phyloP scores from a whole-genome alignment of 1,140 invertebrate genomes.

The Scaptodrosophila lebanonensis region DNA sequence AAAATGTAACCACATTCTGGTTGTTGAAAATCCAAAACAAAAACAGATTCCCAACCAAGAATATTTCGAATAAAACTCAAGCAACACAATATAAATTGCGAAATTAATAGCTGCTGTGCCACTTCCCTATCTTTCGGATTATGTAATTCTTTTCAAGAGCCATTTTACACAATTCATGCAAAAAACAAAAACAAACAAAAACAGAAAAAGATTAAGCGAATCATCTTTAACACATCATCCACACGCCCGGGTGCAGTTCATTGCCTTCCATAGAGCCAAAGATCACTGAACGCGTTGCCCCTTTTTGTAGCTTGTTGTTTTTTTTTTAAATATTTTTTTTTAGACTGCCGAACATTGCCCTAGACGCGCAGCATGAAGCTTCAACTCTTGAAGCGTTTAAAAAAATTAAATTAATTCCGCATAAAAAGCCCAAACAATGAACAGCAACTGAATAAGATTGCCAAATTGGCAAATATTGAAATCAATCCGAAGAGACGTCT shows the following conservation, averaged over 20 bases:
- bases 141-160: conserved; percentile 28
- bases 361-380: conserved; percentile 34
- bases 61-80: too few relatives aligned
- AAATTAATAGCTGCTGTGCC: too few relatives aligned
- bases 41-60: too few relatives aligned
- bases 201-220: conserved; percentile 28
- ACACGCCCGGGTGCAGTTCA: conserved; percentile 36
- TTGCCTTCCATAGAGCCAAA: conserved; percentile 56
- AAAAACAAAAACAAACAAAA: conserved; percentile 5
- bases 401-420: conserved; percentile 49
- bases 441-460: conserved; percentile 29
- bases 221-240: conserved; percentile 30
- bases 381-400: not conserved
- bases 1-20: too few relatives aligned
- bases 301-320: conserved; percentile 18
- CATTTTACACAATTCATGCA: conserved; percentile 46
- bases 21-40: too few relatives aligned
- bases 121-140: conserved; percentile 3
- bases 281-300: conserved; percentile 53
- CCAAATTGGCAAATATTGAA: conserved; percentile 62
- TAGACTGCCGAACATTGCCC: conserved; percentile 53
- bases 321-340: too few relatives aligned
- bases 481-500: conserved; percentile 33
- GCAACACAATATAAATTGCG: too few relatives aligned
- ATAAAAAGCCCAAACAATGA: conserved; percentile 24